Evolutionary conservation across 2,888 invertebrate genomes (phyloP), one percentile per base, ranked within the genome.

Genomic region (Amphiduros pacificus): DNA sequence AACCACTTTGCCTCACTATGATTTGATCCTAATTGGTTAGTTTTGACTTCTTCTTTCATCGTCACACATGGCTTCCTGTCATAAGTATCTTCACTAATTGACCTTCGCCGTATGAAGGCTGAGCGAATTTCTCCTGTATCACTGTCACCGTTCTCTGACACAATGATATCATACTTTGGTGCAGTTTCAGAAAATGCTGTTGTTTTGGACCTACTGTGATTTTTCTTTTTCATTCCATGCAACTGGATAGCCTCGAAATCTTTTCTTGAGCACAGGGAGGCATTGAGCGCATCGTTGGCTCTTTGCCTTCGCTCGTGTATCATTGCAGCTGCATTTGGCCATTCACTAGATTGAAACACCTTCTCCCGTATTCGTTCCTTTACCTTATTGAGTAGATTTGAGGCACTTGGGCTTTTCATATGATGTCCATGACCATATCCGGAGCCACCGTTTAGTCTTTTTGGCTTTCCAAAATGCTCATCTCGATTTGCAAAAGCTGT

Each of bases 71-170:
- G 64, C 36, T 26, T 60, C 9, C 66, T 60, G 58, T 70, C 64
- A 36, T 70, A 66, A 14, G 65, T 66, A 56, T 70, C 69, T 27
- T 70, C 70, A 40, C 70, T 70, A 52, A 70, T 70, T 20, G 70
- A 70, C 26, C 70, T 64, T 5, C 70, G 55, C 22, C 58, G 49
- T 20, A 44, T 44, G 58, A 58, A 58, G 6, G 58, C 49, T 14
- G 49, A 27, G 5, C 51, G 20, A 1, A 51, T 32, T 2, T 20
- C 36, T 24, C 32, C 49, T 48, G 49, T 58, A 17, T 50, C 50
- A 9, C 44, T 41, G 27, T 20, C 22, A 22, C 22, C 22, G 5
- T n/a, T n/a, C n/a, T 44, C 22, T 20, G 20, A 22, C 44, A 20
- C 44, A n/a, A 44, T 44, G 44, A 44, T 22, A n/a, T 44, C 44